phyloP scores from a whole-genome alignment of 1,140 invertebrate species.

The Anastrepha obliqua region DNA sequence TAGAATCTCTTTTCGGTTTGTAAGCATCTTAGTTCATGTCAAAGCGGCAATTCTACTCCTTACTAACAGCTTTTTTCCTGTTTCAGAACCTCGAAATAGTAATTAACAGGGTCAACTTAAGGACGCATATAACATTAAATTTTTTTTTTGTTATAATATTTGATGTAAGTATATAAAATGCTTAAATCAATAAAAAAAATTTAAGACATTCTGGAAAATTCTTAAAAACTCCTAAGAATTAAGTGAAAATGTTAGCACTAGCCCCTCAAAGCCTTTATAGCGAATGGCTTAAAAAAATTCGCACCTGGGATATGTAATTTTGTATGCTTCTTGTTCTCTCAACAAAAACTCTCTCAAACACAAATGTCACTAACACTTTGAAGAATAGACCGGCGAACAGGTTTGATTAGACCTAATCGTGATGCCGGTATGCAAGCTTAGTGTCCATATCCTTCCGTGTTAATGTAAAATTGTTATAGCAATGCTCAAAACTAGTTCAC shows the following conservation, averaged over 20 bases:
- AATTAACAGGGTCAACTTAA: too few species aligned
- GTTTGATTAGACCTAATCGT: conserved; percentile 8
- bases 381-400: background rate
- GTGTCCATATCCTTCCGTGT: conserved; percentile 22
- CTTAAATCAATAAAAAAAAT: too few species aligned
- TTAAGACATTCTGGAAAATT: too few species aligned
- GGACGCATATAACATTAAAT: too few species aligned
- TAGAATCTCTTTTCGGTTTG: too few species aligned
- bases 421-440: background rate
- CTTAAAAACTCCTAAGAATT: background rate
- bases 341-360: background rate
- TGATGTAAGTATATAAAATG: too few species aligned
- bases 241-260: background rate
- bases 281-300: background rate
- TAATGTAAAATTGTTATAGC: background rate
- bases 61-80: too few species aligned
- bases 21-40: too few species aligned
- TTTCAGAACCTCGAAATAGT: too few species aligned
- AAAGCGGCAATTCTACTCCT: too few species aligned
- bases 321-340: background rate
- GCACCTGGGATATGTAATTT: conserved; percentile 5
- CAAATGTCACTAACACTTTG: background rate
- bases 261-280: background rate
- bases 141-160: too few species aligned
- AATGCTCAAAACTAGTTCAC: background rate